Evolutionary conservation across 2,797 vertebrate genomes (phyloP), one percentile per base, ranked within the genome.

Genomic region (Pipistrellus pygmaeus): DNA sequence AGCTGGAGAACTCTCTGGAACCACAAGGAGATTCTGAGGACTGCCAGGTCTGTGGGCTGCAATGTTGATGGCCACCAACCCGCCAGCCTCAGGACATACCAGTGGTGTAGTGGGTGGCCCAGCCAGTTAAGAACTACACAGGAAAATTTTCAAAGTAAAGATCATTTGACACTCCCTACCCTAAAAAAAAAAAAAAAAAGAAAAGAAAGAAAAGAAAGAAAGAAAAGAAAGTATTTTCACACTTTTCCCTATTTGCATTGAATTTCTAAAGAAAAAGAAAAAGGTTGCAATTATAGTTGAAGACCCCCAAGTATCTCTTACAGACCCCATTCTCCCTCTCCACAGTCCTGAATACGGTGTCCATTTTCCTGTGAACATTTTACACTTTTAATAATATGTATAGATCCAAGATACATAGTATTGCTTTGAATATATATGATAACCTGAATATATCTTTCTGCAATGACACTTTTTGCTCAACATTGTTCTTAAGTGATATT

Each of bases 341-440:
- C 51, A 85, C 13, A 17, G 75, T 48, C 46, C 87, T 85, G 80
- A 85, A 71, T 71, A 76, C 48, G n/a, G 13, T 44, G 60, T 71
- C 51, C 25, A 68, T 90, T 95, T 92, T 93, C 81, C 46, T 48
- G 38, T 75, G 6, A 68, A 72, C 41, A 25, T 32, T 84, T 72
- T 68, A 81, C 68, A 71, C 21, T 32, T 88, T 75, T 53, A 82
- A 2, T 41, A 15, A 20, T 77, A 66, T 20, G 17, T 60, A 81
- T 48, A 68, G 38, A 81, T 71, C 25, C 51, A 85, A 80, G 38
- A 81, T 53, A 64, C 6, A 72, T 8, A 64, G 12, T 15, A 81
- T 44, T 71, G 25, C 64, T 84, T 92, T 72, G 53, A 88, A 76
- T 27, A 60, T 89, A 78, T 83, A 30, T 14, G 18, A 13, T 51